A percentile compares a stretch with the other conserved stretches of the same genome.
phyloP scores from a whole-genome alignment of 2,113 vertebrate species.

The Scophthalmus maximus region DNA sequence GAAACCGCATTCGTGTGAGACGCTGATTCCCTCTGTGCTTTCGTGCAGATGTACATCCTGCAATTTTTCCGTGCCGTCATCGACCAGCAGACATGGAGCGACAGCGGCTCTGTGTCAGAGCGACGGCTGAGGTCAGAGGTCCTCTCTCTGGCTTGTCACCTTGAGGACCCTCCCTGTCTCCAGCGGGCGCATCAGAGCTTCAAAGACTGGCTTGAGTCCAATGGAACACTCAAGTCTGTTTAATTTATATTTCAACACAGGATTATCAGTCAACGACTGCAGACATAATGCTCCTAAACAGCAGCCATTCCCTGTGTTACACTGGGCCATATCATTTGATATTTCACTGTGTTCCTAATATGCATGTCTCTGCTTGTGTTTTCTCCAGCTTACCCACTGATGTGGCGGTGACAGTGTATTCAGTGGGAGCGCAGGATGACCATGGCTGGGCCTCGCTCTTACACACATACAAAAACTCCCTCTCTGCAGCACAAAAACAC shows the following conservation, averaged over 20 bases:
- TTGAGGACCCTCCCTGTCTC: constrained; percentile 75
- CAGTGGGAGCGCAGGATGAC: constrained; percentile 79
- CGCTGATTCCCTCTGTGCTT: constrained; percentile 29
- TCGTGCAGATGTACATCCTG: constrained; percentile 78
- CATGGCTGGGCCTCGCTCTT: constrained; percentile 79
- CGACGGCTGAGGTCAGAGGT: constrained; percentile 80
- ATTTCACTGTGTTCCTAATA: constrained; percentile 1
- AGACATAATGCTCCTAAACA: constrained; percentile 14
- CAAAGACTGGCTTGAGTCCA: constrained; percentile 79
- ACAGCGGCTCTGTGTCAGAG: constrained; percentile 79
- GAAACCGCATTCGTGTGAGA: not conserved
- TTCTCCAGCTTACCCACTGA: constrained; percentile 80
- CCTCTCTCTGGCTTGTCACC: constrained; percentile 82
- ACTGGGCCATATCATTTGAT: not conserved
- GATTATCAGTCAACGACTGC: not conserved
- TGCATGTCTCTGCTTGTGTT: constrained; percentile 39
- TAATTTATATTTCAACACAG: constrained; percentile 18
- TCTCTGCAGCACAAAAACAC: constrained; percentile 78
- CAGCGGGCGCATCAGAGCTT: constrained; percentile 72
- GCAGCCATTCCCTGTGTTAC: not conserved
- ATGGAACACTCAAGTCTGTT: constrained; percentile 74
- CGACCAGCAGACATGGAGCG: constrained; percentile 82
- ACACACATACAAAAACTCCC: constrained; percentile 74
- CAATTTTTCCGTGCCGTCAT: constrained; percentile 80
- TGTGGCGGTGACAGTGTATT: constrained; percentile 79